phyloP scores from a whole-genome alignment of 2,888 invertebrate species.

The Epicampocera succincta region DNA sequence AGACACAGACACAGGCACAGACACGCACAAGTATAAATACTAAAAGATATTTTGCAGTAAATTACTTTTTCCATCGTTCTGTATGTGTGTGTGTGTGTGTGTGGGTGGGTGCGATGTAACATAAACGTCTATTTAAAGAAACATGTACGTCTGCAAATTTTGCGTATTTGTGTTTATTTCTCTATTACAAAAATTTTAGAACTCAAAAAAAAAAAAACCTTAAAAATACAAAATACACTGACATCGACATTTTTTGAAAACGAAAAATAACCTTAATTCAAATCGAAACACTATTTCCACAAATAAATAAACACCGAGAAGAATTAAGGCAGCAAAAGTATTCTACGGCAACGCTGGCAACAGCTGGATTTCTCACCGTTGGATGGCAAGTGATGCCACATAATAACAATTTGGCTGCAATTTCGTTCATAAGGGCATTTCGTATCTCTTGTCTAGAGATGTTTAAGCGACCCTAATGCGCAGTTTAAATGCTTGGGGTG shows the following conservation, averaged over 20 bases:
- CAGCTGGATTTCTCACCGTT: too few species aligned
- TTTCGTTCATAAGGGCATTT: too few species aligned
- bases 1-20: too few species aligned
- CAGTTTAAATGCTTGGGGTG: too few species aligned
- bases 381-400: too few species aligned
- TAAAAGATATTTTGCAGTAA: constrained; percentile 35
- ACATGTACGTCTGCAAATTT: constrained; percentile 15
- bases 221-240: constrained; percentile 1
- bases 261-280: not conserved
- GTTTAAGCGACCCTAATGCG: too few species aligned
- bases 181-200: constrained; percentile 10
- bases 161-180: constrained; percentile 30
- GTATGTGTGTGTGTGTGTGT: not conserved
- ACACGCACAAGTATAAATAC: not conserved
- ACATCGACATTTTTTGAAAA: not conserved
- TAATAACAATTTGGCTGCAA: too few species aligned
- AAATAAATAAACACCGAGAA: too few species aligned
- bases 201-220: not conserved
- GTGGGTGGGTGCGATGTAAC: not conserved
- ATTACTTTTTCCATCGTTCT: constrained; percentile 28
- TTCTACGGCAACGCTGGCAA: too few species aligned
- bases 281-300: not conserved
- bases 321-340: too few species aligned
- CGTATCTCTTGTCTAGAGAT: too few species aligned
- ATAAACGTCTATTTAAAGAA: constrained; percentile 19